A percentile compares a stretch with the other conserved stretches of the same genome.
phyloP scores from a whole-genome alignment of 2,797 vertebrate genomes.

The Martes flavigula region DNA sequence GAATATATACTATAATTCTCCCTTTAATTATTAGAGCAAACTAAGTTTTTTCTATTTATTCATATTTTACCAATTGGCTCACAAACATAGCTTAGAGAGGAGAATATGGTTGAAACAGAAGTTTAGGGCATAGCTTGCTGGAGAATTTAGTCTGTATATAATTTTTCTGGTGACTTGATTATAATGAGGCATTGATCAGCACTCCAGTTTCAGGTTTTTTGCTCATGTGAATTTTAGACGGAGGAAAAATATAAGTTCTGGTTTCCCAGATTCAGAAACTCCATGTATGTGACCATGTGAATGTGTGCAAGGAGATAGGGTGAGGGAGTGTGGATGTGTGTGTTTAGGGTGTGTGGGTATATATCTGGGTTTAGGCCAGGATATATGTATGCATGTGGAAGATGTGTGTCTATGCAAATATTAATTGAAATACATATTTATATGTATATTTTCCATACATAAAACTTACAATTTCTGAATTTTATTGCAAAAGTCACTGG shows the following conservation, averaged over 20 bases:
- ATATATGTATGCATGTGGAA: background rate
- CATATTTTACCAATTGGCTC: background rate
- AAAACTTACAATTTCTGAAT: background rate
- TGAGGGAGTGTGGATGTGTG: background rate
- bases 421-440: background rate
- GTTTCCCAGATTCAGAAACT: background rate
- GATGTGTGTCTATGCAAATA: background rate
- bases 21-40: background rate
- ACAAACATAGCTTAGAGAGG: background rate
- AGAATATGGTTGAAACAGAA: background rate
- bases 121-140: background rate
- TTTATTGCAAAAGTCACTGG: background rate
- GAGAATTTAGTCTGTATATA: background rate
- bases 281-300: background rate
- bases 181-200: background rate
- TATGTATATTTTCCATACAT: background rate
- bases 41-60: background rate
- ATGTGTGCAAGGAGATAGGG: fast-evolving
- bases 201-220: background rate
- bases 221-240: background rate
- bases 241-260: background rate
- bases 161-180: conserved; percentile 18
- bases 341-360: background rate
- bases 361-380: background rate
- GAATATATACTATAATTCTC: background rate